Evolutionary conservation across 2,888 invertebrate species (phyloP).

Genomic region (Lochmaea capreae): DNA sequence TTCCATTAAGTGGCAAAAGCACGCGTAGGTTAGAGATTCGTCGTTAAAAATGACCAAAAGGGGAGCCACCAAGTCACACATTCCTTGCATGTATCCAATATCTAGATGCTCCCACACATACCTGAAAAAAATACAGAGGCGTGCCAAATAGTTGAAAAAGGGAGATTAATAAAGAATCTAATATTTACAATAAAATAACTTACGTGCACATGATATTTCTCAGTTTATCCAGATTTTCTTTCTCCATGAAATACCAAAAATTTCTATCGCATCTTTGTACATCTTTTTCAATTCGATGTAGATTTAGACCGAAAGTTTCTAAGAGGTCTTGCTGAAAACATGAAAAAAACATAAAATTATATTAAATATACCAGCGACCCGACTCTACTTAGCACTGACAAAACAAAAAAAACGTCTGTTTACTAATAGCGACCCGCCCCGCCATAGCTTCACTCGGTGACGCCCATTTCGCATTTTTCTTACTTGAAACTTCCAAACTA

Average conservation of each 20-base stretch:
- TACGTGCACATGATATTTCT: conserved; percentile 97
- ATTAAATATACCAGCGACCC: not conserved
- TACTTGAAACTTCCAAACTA: too few species aligned
- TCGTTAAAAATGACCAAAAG: conserved; percentile 92
- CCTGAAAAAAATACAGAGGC: too few species aligned
- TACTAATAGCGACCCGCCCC: too few species aligned
- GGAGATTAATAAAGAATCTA: not conserved
- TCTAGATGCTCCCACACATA: conserved; percentile 97
- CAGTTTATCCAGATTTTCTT: conserved; percentile 91
- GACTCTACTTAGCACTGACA: not conserved
- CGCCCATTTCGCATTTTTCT: too few species aligned
- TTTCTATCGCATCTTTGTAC: conserved; percentile 96
- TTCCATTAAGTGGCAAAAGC: conserved; percentile 92
- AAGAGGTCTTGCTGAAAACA: conserved; percentile 82
- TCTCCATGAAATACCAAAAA: conserved; percentile 90
- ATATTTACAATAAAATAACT: conserved; percentile 66
- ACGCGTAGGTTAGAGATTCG: conserved; percentile 90
- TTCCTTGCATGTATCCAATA: conserved; percentile 96
- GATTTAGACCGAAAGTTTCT: conserved; percentile 86
- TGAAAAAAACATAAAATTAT: conserved; percentile 8
- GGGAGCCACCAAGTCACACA: conserved; percentile 96
- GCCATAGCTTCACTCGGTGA: too few species aligned
- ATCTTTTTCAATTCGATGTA: conserved; percentile 96
- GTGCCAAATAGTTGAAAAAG: too few species aligned
- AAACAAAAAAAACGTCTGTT: too few species aligned